These are phyloP conservation scores for Cecropterus lyciades DNA, from an alignment of 1,140 invertebrate genomes.

Conservation along the genomic window DNA sequence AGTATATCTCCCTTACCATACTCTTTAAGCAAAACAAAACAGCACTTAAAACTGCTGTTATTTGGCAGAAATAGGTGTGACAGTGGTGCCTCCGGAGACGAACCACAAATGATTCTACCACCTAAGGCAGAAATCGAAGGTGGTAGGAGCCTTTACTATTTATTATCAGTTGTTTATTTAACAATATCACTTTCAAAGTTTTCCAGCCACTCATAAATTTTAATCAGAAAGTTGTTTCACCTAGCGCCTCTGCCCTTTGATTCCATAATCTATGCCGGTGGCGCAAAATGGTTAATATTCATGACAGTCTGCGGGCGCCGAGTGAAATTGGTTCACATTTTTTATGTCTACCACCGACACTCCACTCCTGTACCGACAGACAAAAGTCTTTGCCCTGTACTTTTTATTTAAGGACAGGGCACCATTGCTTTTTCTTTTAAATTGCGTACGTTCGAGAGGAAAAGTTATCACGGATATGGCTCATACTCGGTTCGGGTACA, in stretches of 20 bases:
- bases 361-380: slow-evolving; percentile 48
- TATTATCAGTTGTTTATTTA: too few relatives aligned
- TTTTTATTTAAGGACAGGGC: slow-evolving; percentile 43
- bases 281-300: slow-evolving; percentile 78
- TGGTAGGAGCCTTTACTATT: too few relatives aligned
- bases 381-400: slow-evolving; percentile 52
- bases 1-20: too few relatives aligned
- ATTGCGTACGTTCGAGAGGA: slow-evolving; percentile 25
- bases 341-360: slow-evolving; percentile 64
- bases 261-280: slow-evolving; percentile 50
- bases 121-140: too few relatives aligned
- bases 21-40: too few relatives aligned
- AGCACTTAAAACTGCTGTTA: too few relatives aligned
- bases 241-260: slow-evolving; percentile 43
- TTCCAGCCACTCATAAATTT: too few relatives aligned
- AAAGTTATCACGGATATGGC: slow-evolving; percentile 14
- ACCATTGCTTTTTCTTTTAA: slow-evolving; percentile 34
- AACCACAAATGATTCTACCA: too few relatives aligned
- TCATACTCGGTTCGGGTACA: too few relatives aligned
- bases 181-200: too few relatives aligned
- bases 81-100: too few relatives aligned
- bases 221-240: background rate
- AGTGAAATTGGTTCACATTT: slow-evolving; percentile 79
- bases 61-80: too few relatives aligned
- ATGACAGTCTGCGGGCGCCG: slow-evolving; percentile 71